Conservation (phyloP, 2,113 vertebrate genomes). For the Callospermophilus lateralis region DNA sequence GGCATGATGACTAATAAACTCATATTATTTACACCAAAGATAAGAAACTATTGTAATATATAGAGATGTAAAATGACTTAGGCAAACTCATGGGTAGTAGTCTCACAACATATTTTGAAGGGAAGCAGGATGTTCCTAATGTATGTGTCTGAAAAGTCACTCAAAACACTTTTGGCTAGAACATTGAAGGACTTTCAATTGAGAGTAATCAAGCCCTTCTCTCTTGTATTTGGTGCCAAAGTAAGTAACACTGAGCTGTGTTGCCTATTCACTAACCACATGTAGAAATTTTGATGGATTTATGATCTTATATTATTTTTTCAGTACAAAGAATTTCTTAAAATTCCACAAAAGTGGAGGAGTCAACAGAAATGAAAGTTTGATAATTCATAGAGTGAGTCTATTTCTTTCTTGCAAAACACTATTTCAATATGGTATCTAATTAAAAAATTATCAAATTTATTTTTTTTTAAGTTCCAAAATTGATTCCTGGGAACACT, state of each 20-base stretch:
- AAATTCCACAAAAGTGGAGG: not conserved
- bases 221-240: not conserved
- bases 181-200: constrained; percentile 34
- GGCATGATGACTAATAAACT: not conserved
- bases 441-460: not conserved
- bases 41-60: not conserved
- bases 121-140: not conserved
- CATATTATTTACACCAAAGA: constrained; percentile 19
- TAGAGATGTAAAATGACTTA: constrained; percentile 24
- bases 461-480: not conserved
- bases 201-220: not conserved
- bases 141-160: constrained; percentile 14
- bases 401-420: constrained; percentile 30
- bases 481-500: constrained; percentile 48
- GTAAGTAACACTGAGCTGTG: not conserved
- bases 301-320: constrained; percentile 42
- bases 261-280: not conserved
- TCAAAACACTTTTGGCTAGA: constrained; percentile 20
- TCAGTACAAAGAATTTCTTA: constrained; percentile 20
- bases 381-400: constrained; percentile 35
- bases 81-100: constrained; percentile 15
- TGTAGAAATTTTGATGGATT: not conserved
- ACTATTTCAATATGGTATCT: not conserved
- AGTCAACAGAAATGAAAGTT: constrained; percentile 26
- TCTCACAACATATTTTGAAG: constrained; percentile 2